Evolutionary conservation across 2,113 vertebrate species (phyloP).

Genomic region (Prionailurus viverrinus): DNA sequence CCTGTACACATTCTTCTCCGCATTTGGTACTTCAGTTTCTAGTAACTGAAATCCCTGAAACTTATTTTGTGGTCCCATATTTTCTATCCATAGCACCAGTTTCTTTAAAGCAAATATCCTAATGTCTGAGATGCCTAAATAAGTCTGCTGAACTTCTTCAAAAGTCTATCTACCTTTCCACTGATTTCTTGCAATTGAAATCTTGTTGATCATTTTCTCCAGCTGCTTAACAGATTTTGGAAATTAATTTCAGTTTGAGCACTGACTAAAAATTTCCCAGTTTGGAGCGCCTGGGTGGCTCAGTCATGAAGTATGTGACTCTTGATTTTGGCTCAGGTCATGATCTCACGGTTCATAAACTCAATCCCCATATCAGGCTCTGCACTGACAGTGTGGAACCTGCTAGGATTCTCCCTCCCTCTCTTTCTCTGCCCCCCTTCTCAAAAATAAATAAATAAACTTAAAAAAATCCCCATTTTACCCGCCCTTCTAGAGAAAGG

Average conservation of each 20-base stretch:
- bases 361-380: no score
- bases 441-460: no score
- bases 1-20: not conserved
- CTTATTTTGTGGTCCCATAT: not conserved
- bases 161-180: not conserved
- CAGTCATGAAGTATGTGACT: no score
- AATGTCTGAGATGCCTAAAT: not conserved
- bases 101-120: not conserved
- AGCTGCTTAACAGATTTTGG: not conserved
- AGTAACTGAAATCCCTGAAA: not conserved
- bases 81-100: not conserved
- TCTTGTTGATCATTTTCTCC: not conserved
- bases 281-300: no score
- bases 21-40: not conserved
- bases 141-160: not conserved
- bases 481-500: not conserved
- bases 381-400: no score
- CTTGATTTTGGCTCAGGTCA: no score
- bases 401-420: no score
- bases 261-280: not conserved
- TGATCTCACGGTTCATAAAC: no score
- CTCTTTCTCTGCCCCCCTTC: no score
- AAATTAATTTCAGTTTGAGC: not conserved
- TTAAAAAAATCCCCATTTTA: not conserved
- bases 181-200: not conserved